phyloP scores from a whole-genome alignment of 2,797 vertebrate genomes.

The Sebastes alutus region DNA sequence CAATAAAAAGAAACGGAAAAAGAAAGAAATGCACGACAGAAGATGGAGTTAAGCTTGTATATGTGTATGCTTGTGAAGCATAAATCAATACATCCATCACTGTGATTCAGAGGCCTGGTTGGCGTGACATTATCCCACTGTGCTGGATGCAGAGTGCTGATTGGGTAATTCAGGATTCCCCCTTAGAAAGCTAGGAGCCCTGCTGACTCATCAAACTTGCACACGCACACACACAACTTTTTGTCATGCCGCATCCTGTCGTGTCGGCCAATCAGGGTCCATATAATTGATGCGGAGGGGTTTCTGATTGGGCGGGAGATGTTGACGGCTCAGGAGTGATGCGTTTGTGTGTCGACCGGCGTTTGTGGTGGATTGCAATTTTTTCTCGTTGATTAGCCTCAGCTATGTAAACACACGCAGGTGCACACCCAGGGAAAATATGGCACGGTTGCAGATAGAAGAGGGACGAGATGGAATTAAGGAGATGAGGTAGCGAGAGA shows the following conservation, averaged over 20 bases:
- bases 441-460: neutral
- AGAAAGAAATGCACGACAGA: neutral
- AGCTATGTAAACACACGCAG: constrained; percentile 30
- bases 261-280: constrained; percentile 56
- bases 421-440: constrained; percentile 10
- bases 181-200: constrained; percentile 27
- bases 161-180: constrained; percentile 46
- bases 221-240: neutral
- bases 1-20: neutral
- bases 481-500: neutral
- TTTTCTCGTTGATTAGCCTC: constrained; percentile 34
- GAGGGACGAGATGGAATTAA: neutral
- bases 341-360: constrained; percentile 9
- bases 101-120: constrained; percentile 27
- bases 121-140: constrained; percentile 53
- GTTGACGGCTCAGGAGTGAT: constrained; percentile 8
- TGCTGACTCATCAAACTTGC: constrained; percentile 55
- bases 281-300: constrained; percentile 42
- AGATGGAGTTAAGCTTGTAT: neutral
- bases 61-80: neutral
- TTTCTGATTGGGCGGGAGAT: constrained; percentile 38
- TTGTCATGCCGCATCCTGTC: neutral
- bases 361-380: constrained; percentile 19
- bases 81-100: constrained; percentile 54
- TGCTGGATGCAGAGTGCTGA: constrained; percentile 48